A percentile compares a stretch with the other conserved stretches of the same genome.
These are phyloP conservation scores for Python bivittatus DNA, from an alignment of 2,113 vertebrate genomes.

Conservation along the genomic window DNA sequence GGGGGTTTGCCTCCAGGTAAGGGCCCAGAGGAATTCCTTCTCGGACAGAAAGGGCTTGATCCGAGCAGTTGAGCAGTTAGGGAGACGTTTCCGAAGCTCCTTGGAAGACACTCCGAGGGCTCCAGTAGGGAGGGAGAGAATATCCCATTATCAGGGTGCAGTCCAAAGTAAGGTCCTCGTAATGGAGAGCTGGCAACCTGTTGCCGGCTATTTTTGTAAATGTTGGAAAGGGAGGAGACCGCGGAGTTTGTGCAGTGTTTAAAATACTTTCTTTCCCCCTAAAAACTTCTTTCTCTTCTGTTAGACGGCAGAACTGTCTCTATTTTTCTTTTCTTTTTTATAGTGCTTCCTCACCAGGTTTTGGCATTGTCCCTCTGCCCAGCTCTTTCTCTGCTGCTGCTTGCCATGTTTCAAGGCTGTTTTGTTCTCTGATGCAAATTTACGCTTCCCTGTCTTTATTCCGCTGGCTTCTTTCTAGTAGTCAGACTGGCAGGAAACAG, in stretches of 20 bases:
- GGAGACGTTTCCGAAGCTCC: neutral
- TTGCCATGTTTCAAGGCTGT: neutral
- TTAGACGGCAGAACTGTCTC: neutral
- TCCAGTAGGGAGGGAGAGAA: neutral
- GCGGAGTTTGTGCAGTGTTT: neutral
- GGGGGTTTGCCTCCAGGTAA: neutral
- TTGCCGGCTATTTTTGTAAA: neutral
- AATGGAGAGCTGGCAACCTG: neutral
- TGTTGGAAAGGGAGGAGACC: neutral
- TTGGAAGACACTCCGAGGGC: neutral
- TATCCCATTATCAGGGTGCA: neutral
- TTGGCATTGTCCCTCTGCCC: accelerated
- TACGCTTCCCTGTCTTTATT: neutral
- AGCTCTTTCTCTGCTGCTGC: no score
- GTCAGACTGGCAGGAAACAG: no score
- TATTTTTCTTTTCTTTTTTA: no score
- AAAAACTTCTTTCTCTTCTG: neutral
- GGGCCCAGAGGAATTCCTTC: neutral
- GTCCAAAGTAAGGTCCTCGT: neutral
- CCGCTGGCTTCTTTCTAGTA: neutral
- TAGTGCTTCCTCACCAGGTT: neutral
- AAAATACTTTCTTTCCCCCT: neutral
- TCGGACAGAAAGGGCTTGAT: neutral
- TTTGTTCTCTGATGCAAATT: neutral
- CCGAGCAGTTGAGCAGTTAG: neutral